Evolutionary conservation across 2,797 vertebrate species (phyloP), one percentile per base, ranked within the genome.

Genomic region (Gymnodraco acuticeps): DNA sequence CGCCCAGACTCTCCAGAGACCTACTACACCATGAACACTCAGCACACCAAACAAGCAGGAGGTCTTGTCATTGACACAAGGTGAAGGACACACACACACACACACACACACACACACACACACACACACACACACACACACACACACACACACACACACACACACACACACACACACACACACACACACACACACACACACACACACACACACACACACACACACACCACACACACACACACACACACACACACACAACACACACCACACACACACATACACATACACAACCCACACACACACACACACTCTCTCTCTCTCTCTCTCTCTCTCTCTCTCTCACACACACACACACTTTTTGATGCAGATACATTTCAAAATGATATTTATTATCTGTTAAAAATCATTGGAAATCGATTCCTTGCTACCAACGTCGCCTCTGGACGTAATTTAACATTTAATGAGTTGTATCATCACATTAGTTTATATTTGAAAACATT

Each of bases 1-100:
- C 91, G 88, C 13, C 33, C 85, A 0, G 81, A 61, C 0, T 95
- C 87, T 42, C 92, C 93, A 46, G 91, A 94, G 76, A 94, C 92
- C 0, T 46, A 78, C 5, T 79, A 67, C 68, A 93, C 90, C 5
- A 71, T 68, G 27, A 55, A 69, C 9, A 94, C 92, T 0, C 47
- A 86, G 50, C 79, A 83, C 45, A 90, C 86, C 70, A 76, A 76
- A 56, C 87, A 79, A 10, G 78, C 74, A 0, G 90, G 78, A 33
- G 87, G 70, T 14, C 1, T 79, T 5, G 50, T 93, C 19, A 85
- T 88, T 48, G 75, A 79, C 0, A 86, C 81, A 13, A 76, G 81
- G 87, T 84, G 52, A 43, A 70, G 5, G 14, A 50, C 70, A 41
- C 42, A 58, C n/a, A 48, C 48, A 50, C 53, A 64, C 38, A 65